These are phyloP conservation scores for Acanthacorydalis orientalis DNA, from an alignment of 2,888 invertebrate species.

Conservation along the genomic window DNA sequence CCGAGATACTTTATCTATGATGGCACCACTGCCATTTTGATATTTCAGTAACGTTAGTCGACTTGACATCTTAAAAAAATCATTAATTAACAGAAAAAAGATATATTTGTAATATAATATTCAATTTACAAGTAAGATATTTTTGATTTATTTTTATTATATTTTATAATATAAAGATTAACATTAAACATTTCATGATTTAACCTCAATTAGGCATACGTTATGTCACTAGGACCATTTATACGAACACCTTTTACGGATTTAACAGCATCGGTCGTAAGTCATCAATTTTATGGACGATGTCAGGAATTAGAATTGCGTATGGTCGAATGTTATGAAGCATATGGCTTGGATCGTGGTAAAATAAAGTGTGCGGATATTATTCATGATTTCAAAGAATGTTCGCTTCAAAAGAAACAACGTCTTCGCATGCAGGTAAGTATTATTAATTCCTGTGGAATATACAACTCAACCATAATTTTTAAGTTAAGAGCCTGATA, in stretches of 20 bases:
- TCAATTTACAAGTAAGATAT: no score
- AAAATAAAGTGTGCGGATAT: constrained; percentile 40
- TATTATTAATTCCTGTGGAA: background rate
- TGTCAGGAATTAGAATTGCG: constrained; percentile 54
- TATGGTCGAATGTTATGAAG: constrained; percentile 63
- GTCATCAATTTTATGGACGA: constrained; percentile 43
- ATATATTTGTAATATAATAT: no score
- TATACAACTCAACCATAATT: background rate
- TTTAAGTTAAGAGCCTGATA: no score
- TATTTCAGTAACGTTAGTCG: no score
- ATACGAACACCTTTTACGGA: constrained; percentile 56
- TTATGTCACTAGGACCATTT: constrained; percentile 46
- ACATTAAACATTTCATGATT: background rate
- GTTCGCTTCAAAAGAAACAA: constrained; percentile 41
- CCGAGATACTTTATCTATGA: no score
- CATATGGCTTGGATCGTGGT: constrained; percentile 55
- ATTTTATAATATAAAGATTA: background rate
- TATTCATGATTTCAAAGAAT: constrained; percentile 55
- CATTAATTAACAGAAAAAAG: no score
- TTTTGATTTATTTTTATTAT: background rate
- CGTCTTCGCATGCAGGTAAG: constrained; percentile 36
- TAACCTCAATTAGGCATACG: background rate
- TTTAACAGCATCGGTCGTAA: constrained; percentile 43
- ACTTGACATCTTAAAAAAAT: no score
- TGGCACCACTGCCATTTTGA: no score